Base-by-base conservation (phyloP, 2,888 invertebrate species). In the Linnaemya vulpina region DNA sequence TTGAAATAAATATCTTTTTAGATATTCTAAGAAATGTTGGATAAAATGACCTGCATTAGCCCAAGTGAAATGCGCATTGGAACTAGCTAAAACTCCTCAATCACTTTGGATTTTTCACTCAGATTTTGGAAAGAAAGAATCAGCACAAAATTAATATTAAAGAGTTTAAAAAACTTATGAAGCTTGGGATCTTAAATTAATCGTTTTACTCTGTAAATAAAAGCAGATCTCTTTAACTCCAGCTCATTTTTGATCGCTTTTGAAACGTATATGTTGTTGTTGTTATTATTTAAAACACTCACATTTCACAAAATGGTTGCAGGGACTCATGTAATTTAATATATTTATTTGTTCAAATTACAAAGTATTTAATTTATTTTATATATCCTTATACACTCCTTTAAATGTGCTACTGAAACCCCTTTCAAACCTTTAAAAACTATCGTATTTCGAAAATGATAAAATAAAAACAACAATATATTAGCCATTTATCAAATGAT, bases 401-500 rank as follows among this genome's bases (percentile, higher is more conserved):
- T 13, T 25, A 55, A 55, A 25, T 7, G 1, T 15, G 22, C 25
- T 55, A 25, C 25, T 22, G 53, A 22, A 25, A 13, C 13, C 25
- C 2, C 13, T 15, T 55, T 25, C 3, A 55, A 55, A 1, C 53
- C 25, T 55, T 53, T 7, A 20, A 55, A 25, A 25, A 25, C n/a
- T 46, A 25, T 55, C 13, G 1, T 7, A 13, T 22, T 55, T 51
- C 20, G 30, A 51, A 17, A 51, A 17, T 7, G 3, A 11, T 30
- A 3, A 15, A 49, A 35, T 9, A 17, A 20, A 10, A 70, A 25
- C 20, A 62, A 58, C 13, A 5, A 25, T 8, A 25, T n/a, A 25
- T 22, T 1, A 40, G n/a, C 17, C 62, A 40, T 53, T 30, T 40
- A 51, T 75, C 63, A 63, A 25, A 53, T 53, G n/a, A 25, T 63